These are phyloP conservation scores for Omphaloscelis lunosa DNA, from an alignment of 2,888 invertebrate genomes.

Conservation along the genomic window DNA sequence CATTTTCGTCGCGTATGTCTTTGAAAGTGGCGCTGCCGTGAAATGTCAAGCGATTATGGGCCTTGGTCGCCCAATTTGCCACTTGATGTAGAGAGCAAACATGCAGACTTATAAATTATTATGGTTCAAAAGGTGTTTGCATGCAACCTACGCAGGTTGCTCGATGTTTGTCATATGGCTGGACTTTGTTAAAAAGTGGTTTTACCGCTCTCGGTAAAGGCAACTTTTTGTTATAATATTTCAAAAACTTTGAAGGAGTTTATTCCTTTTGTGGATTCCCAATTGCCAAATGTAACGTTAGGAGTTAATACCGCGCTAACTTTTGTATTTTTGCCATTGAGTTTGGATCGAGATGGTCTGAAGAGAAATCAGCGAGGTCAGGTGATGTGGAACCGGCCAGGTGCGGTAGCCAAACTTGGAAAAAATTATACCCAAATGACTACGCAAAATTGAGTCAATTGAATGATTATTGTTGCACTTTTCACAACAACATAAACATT, in stretches of 20 bases:
- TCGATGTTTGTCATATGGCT: background rate
- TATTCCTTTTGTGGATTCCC: background rate
- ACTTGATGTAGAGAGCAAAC: conserved; percentile 27
- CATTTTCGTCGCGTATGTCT: background rate
- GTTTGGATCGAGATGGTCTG: background rate
- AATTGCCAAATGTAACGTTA: background rate
- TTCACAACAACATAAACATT: conserved; percentile 1
- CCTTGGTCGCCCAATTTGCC: conserved; percentile 2
- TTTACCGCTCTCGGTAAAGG: background rate
- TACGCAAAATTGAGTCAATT: background rate
- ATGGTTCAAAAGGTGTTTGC: conserved; percentile 17
- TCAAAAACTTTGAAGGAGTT: background rate
- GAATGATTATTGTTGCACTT: background rate
- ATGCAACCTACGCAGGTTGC: conserved; percentile 25
- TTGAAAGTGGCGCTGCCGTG: background rate
- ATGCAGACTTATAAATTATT: conserved; percentile 22
- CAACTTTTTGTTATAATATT: too few relatives aligned
- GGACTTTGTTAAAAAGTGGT: background rate
- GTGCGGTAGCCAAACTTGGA: background rate
- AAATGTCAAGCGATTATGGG: conserved; percentile 6
- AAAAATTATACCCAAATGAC: background rate
- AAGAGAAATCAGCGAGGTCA: background rate
- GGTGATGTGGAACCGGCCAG: too few relatives aligned
- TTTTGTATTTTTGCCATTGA: background rate
- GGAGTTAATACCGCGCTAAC: background rate